Percentiles rank a stretch among this genome's conserved stretches.
phyloP scores from a whole-genome alignment of 2,888 invertebrate species.

The Sinodicranocentrus sp. region DNA sequence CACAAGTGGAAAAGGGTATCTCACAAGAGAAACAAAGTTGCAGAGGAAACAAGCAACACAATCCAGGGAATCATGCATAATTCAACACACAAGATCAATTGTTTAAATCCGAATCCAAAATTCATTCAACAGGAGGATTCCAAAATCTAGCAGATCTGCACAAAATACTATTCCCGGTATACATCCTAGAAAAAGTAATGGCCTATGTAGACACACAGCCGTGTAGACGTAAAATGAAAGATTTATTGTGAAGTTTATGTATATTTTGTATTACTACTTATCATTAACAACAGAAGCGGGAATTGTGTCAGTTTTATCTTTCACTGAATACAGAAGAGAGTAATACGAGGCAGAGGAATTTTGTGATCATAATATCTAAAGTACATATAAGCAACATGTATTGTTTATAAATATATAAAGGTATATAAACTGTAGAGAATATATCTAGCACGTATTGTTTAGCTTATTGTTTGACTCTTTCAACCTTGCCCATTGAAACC shows the following conservation, averaged over 20 bases:
- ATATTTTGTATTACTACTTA: slow-evolving; percentile 34
- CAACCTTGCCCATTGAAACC: slow-evolving; percentile 15
- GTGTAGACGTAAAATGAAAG: background rate
- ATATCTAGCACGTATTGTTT: background rate
- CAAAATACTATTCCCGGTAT: background rate
- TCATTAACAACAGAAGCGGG: slow-evolving; percentile 18
- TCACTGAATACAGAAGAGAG: background rate
- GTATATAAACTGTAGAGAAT: too few species aligned
- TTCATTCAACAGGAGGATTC: slow-evolving; percentile 65
- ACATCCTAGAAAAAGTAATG: too few species aligned
- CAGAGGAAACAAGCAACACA: background rate
- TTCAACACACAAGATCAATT: slow-evolving; percentile 69
- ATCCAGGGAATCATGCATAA: slow-evolving; percentile 60
- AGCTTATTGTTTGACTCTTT: slow-evolving; percentile 39
- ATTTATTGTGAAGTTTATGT: slow-evolving; percentile 8
- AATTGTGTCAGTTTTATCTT: slow-evolving; percentile 44
- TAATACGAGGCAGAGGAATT: slow-evolving; percentile 1
- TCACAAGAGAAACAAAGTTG: background rate
- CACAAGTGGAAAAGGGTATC: background rate
- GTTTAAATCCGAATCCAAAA: slow-evolving; percentile 65
- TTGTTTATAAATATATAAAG: too few species aligned
- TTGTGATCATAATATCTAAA: slow-evolving; percentile 15
- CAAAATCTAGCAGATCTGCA: slow-evolving; percentile 5
- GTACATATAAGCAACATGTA: slow-evolving; percentile 39
- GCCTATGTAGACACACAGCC: background rate